Conservation (phyloP, 2,888 invertebrate genomes). For the Drosophila lacicola region DNA sequence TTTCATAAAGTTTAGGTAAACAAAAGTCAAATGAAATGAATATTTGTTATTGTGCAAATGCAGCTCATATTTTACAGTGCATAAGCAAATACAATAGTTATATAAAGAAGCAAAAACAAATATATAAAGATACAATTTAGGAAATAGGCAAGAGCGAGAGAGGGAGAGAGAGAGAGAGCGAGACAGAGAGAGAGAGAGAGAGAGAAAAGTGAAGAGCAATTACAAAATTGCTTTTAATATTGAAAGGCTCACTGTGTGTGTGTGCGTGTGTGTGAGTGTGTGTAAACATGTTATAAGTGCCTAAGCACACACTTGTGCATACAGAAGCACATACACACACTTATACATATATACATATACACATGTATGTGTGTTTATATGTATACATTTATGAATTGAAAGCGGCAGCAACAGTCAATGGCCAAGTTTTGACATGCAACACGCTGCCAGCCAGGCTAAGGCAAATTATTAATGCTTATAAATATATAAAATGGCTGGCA, state of each 20-base stretch:
- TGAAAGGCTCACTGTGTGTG: background rate
- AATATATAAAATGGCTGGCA: background rate
- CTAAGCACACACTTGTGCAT: slow-evolving; percentile 13
- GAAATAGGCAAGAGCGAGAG: background rate
- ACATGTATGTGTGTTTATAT: slow-evolving; percentile 10
- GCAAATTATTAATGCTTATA: slow-evolving; percentile 23
- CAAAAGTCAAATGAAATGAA: slow-evolving; percentile 14
- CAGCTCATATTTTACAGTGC: slow-evolving; percentile 9
- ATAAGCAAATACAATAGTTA: slow-evolving; percentile 15
- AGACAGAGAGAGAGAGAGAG: too few species aligned
- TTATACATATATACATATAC: background rate
- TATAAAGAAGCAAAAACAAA: slow-evolving; percentile 2
- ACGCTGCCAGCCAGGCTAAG: slow-evolving; percentile 35
- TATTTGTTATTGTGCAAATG: slow-evolving; percentile 3
- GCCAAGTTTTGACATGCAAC: slow-evolving; percentile 48
- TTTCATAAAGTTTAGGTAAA: slow-evolving; percentile 21
- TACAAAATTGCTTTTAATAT: slow-evolving; percentile 38
- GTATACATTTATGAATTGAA: background rate
- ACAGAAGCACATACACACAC: background rate
- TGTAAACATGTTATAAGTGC: slow-evolving; percentile 14
- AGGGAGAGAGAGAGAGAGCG: too few species aligned
- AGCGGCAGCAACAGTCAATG: slow-evolving; percentile 20
- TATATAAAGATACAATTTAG: slow-evolving; percentile 14
- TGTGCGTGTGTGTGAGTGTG: slow-evolving; percentile 4
- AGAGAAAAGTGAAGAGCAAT: slow-evolving; percentile 28